These are phyloP conservation scores for Hydrolagus colliei DNA, from an alignment of 2,797 vertebrate species.

Conservation along the genomic window DNA sequence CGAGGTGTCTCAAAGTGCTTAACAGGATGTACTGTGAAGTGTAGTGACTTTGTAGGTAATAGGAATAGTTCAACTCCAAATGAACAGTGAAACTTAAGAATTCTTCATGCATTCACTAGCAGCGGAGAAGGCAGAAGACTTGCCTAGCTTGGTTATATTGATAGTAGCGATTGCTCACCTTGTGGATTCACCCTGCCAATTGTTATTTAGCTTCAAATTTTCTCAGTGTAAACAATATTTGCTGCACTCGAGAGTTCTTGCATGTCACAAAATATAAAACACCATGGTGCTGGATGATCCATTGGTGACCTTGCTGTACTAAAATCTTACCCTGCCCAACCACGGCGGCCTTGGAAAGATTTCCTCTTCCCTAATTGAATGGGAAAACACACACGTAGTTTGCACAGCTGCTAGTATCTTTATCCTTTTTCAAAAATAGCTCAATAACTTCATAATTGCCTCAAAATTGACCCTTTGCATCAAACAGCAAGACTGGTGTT, in stretches of 20 bases:
- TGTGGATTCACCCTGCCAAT: neutral
- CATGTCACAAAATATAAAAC: neutral
- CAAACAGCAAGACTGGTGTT: neutral
- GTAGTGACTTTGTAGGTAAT: neutral
- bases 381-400: neutral
- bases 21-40: too few relatives aligned
- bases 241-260: neutral
- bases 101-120: neutral
- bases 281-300: neutral
- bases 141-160: neutral
- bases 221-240: neutral
- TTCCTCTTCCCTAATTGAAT: slow-evolving; percentile 20
- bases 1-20: too few relatives aligned
- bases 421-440: neutral
- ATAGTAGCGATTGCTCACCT: neutral
- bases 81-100: neutral
- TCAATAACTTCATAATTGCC: neutral
- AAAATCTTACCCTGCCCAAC: neutral
- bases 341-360: neutral
- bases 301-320: slow-evolving; percentile 8
- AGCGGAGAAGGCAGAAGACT: neutral
- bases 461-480: neutral
- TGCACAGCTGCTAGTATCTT: slow-evolving; percentile 19
- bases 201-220: neutral
- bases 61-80: neutral